Conservation (phyloP, 1,140 invertebrate species). For the Aporrectodea caliginosa region DNA sequence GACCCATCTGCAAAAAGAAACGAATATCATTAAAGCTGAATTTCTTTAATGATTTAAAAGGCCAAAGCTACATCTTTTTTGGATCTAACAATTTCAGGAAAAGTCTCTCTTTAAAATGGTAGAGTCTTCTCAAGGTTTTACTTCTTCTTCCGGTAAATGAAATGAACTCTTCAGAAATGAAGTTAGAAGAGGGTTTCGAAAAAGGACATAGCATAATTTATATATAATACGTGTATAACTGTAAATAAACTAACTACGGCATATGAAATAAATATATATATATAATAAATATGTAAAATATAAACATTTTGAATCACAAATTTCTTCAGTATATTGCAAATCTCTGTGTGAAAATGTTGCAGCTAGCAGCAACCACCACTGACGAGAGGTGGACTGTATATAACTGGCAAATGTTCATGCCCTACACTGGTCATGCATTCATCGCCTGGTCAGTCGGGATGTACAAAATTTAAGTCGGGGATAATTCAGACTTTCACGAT, state of each 20-base stretch:
- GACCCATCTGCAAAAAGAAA: slow-evolving; percentile 12
- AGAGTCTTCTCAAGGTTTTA: background rate
- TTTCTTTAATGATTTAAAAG: background rate
- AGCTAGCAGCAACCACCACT: no score
- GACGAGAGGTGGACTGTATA: no score
- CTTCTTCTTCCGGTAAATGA: background rate
- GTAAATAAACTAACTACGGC: background rate
- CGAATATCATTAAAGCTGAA: background rate
- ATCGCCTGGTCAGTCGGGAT: no score
- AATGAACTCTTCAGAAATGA: background rate
- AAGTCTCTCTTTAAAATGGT: background rate
- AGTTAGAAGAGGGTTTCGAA: background rate
- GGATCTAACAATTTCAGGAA: background rate
- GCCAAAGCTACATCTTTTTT: background rate
- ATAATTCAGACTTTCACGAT: no score
- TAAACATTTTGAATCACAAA: background rate
- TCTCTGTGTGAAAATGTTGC: no score
- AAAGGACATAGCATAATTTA: background rate
- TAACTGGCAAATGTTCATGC: no score
- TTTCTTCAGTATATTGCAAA: no score
- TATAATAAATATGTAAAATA: background rate
- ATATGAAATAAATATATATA: background rate
- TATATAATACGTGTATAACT: background rate
- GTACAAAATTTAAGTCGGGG: no score
- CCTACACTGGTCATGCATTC: no score